phyloP scores from a whole-genome alignment of 2,888 invertebrate species.

The Drosophila melanocephala region DNA sequence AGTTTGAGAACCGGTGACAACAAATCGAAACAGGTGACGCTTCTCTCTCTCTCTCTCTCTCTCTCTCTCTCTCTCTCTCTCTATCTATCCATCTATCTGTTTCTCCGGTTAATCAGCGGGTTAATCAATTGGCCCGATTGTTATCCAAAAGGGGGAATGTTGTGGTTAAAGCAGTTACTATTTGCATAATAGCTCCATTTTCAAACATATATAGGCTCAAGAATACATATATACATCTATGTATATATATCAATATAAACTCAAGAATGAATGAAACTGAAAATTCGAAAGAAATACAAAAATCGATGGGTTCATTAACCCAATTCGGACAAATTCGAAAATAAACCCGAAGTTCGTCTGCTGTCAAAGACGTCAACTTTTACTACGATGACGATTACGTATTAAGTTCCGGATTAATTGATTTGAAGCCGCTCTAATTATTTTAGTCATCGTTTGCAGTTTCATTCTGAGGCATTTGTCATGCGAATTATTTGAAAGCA shows the following conservation, averaged over 20 bases:
- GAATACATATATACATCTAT: background rate
- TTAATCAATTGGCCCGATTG: constrained; percentile 31
- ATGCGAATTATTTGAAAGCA: constrained; percentile 5
- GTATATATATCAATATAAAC: constrained; percentile 1
- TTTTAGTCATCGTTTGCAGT: constrained; percentile 34
- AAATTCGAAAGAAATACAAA: constrained; percentile 4
- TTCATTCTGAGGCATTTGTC: constrained; percentile 33
- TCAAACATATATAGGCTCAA: background rate
- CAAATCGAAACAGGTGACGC: constrained; percentile 7
- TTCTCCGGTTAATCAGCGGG: constrained; percentile 25
- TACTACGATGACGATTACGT: constrained; percentile 14
- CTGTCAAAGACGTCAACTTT: constrained; percentile 20
- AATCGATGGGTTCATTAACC: constrained; percentile 52
- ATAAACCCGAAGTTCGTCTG: constrained; percentile 22
- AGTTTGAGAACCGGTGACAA: constrained; percentile 44
- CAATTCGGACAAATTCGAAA: constrained; percentile 19
- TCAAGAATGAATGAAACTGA: constrained; percentile 57
- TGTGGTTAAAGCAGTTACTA: constrained; percentile 51
- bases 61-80: background rate
- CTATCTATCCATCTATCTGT: background rate
- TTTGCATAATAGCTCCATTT: background rate
- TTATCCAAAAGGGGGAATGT: constrained; percentile 28
- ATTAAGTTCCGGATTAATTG: constrained; percentile 5
- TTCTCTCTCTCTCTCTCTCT: constrained; percentile 5
- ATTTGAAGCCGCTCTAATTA: constrained; percentile 8